Evolutionary conservation across 35 echinoderm and acorn worm species (phyloP).

Genomic region (Stichopus chloronotus): DNA sequence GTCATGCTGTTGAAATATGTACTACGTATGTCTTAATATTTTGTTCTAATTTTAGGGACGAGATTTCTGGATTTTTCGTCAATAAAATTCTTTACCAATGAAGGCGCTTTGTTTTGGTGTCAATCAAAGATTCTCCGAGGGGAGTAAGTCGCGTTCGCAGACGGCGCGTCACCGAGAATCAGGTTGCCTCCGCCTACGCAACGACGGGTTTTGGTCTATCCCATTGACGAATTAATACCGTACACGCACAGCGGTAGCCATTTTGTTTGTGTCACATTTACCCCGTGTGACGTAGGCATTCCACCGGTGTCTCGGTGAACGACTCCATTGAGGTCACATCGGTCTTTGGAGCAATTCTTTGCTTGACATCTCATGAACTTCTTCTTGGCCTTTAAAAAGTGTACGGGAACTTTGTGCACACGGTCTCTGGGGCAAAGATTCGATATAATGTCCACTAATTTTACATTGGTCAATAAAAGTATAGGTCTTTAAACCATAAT

Average conservation of each 20-base stretch:
- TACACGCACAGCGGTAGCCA: slow-evolving; percentile 36
- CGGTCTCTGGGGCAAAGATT: too few species aligned
- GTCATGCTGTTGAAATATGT: slow-evolving; percentile 46
- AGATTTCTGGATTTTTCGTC: not conserved
- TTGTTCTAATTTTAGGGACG: slow-evolving; percentile 32
- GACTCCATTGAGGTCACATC: not conserved
- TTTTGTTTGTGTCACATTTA: slow-evolving; percentile 36
- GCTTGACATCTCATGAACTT: not conserved
- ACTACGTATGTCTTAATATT: slow-evolving; percentile 32
- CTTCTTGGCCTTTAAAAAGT: too few species aligned
- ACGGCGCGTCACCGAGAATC: slow-evolving; percentile 30
- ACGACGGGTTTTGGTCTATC: not conserved
- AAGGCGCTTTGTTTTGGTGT: slow-evolving; percentile 30
- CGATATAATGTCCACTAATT: too few species aligned
- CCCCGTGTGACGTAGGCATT: slow-evolving; percentile 8
- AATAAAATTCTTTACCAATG: slow-evolving; percentile 18
- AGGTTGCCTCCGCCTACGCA: slow-evolving; percentile 40
- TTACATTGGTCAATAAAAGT: too few species aligned
- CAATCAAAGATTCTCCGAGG: slow-evolving; percentile 24
- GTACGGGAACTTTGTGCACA: too few species aligned
- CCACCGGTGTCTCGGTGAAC: not conserved
- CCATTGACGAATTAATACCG: slow-evolving; percentile 1
- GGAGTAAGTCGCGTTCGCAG: slow-evolving; percentile 34
- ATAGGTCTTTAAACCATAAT: too few species aligned
- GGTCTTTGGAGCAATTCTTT: not conserved